A percentile compares a stretch with the other conserved stretches of the same genome.
Conservation (phyloP, 2,113 vertebrate genomes). For the Tachuris rubrigastra region DNA sequence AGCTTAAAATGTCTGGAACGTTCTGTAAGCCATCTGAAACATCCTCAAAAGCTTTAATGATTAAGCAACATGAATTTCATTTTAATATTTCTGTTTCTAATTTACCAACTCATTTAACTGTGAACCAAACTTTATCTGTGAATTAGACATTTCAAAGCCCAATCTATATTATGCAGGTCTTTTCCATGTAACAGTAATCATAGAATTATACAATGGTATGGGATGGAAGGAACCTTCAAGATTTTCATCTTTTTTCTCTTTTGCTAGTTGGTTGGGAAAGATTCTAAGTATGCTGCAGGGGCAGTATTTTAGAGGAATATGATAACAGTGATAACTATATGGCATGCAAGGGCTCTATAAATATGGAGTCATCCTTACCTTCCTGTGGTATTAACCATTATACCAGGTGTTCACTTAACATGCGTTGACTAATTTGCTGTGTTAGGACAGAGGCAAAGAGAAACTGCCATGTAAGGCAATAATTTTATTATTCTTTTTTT, state of each 20-base stretch:
- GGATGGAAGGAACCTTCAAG: not conserved
- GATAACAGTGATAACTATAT: not conserved
- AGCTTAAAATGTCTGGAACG: not conserved
- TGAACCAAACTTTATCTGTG: not conserved
- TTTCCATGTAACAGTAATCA: rapidly evolving
- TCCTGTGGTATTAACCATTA: not conserved
- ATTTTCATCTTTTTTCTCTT: not conserved
- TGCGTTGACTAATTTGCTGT: not conserved
- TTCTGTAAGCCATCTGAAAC: not conserved
- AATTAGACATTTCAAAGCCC: not conserved
- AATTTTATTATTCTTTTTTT: not conserved
- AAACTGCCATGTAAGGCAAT: not conserved
- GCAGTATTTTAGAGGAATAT: not conserved
- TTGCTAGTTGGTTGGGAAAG: not conserved
- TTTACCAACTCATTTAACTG: not conserved
- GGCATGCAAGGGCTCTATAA: not conserved
- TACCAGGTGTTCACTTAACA: not conserved
- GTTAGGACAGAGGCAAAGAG: not conserved
- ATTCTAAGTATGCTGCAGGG: not conserved
- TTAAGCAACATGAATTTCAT: not conserved
- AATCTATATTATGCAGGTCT: not conserved
- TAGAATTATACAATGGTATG: not conserved
- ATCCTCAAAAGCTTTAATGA: not conserved
- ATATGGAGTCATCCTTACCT: not conserved
- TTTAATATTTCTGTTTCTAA: not conserved